Evolutionary conservation across 2,113 vertebrate genomes (phyloP), one percentile per base, ranked within the genome.

Genomic region (Odontophorus gujanensis): DNA sequence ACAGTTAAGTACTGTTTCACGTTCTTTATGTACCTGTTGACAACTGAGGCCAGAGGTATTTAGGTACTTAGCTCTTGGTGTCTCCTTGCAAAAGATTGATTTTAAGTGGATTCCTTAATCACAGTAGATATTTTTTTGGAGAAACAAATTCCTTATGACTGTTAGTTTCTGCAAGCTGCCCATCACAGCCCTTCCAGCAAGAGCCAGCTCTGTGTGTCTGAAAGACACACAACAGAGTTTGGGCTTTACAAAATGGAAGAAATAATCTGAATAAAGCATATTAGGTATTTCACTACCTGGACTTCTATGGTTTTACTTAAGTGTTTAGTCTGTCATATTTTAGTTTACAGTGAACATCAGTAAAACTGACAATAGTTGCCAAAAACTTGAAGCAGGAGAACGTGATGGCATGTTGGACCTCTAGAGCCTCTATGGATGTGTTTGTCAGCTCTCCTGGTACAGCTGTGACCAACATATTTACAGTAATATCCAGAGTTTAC

Each of bases 151-250:
- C 40, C 89, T 6, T 26, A 63, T 34, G 6, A 34, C 58, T 15
- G 7, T 65, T 45, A 38, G 11, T 34, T 4, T 58, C 50, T 2
- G 0, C 1, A 0, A 25, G 21, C 21, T 82, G 42, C 11, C 30
- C 4, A 1, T 25, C 2, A 1, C 9, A 55, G 42, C 18, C 68
- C 30, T 65, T 81, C 40, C 25, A 55, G 4, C 1, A 25, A 62
- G 3, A 84, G 21, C 19, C n/a, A 43, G 12, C 40, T 74, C 67
- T 76, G 7, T 34, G 40, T 51, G 17, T 66, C 55, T 71, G 13
- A 11, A 38, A 11, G 66, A 26, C 26, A 32, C 8, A 38, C 28
- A 93, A 53, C 11, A 36, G 26, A 58, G 18, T 32, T 42, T 42
- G 21, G 34, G 9, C 30, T 20, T 58, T 24, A 40, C 19, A 36